phyloP scores from a whole-genome alignment of 2,888 invertebrate genomes.

The Troides aeacus region DNA sequence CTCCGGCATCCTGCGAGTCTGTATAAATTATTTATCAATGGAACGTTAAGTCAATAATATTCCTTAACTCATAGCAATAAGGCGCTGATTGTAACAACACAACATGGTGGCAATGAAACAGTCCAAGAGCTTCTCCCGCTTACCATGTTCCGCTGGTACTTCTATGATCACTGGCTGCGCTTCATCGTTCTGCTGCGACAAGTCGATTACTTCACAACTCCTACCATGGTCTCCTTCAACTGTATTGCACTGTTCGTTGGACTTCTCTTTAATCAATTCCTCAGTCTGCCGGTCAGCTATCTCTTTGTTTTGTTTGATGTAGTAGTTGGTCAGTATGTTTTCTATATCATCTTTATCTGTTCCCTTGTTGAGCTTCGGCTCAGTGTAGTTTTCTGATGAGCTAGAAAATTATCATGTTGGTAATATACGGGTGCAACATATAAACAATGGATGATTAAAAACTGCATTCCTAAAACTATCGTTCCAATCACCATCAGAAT shows the following conservation, averaged over 20 bases:
- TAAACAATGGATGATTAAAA: too few species aligned
- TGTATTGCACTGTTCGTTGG: not conserved
- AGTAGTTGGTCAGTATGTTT: slow-evolving; percentile 63
- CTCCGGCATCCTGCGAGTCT: not conserved
- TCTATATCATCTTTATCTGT: slow-evolving; percentile 55
- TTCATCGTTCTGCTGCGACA: slow-evolving; percentile 7
- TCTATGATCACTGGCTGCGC: slow-evolving; percentile 56
- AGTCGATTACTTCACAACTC: not conserved
- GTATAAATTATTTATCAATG: not conserved
- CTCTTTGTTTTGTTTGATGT: slow-evolving; percentile 51
- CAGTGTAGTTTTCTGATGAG: too few species aligned
- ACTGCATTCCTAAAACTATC: too few species aligned
- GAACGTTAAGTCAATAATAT: not conserved
- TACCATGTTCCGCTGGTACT: slow-evolving; percentile 54
- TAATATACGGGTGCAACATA: too few species aligned
- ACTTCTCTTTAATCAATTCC: slow-evolving; percentile 4
- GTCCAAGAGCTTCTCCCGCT: too few species aligned
- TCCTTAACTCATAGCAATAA: too few species aligned
- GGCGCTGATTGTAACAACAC: too few species aligned
- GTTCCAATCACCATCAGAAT: too few species aligned
- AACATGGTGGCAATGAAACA: too few species aligned
- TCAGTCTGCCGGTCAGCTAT: slow-evolving; percentile 12
- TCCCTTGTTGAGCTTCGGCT: not conserved
- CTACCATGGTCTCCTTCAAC: not conserved
- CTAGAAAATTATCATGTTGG: too few species aligned